Evolutionary conservation across 2,113 vertebrate genomes (phyloP).

Genomic region (Pelmatolapia mariae): DNA sequence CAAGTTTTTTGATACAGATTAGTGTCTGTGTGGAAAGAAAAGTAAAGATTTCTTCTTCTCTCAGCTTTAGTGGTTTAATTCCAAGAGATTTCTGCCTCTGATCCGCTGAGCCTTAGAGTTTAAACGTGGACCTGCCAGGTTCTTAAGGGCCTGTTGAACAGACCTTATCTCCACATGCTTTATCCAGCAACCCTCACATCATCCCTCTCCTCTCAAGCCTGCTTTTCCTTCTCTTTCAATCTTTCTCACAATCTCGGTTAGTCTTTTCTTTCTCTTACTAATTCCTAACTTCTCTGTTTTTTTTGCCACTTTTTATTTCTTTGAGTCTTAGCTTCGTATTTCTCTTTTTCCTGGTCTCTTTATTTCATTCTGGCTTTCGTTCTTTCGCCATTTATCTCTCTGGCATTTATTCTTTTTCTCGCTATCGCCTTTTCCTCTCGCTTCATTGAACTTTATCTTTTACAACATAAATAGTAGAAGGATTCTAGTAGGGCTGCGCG

Average conservation of each 20-base stretch:
- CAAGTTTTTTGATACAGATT: neutral
- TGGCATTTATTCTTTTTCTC: neutral
- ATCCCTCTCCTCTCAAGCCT: neutral
- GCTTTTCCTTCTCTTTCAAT: neutral
- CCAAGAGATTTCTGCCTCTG: slow-evolving; percentile 34
- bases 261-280: neutral
- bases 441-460: neutral
- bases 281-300: neutral
- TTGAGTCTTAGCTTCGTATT: neutral
- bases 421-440: neutral
- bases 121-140: slow-evolving; percentile 32
- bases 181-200: slow-evolving; percentile 12
- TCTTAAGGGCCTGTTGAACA: slow-evolving; percentile 39
- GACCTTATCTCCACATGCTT: slow-evolving; percentile 31
- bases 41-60: neutral
- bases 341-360: neutral
- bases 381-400: neutral
- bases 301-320: neutral
- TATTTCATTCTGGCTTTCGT: neutral
- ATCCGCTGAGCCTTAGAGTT: slow-evolving; percentile 39
- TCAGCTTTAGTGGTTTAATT: slow-evolving; percentile 40
- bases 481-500: neutral
- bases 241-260: neutral
- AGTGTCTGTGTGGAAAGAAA: neutral
- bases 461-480: neutral